phyloP scores from a whole-genome alignment of 2,113 vertebrate species.

The Mesitornis unicolor region DNA sequence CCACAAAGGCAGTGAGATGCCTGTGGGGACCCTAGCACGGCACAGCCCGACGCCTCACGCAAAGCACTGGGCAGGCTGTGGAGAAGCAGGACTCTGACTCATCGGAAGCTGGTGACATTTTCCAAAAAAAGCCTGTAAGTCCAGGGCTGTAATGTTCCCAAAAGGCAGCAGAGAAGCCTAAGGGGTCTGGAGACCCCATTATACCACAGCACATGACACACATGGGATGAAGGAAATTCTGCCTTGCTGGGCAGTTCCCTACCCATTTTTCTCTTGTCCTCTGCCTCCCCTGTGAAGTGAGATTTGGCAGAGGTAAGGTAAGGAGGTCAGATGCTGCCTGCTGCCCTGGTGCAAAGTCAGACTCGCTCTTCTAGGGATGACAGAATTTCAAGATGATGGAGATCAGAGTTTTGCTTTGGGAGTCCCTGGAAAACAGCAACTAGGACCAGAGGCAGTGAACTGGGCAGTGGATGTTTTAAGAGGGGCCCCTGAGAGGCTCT shows the following conservation, averaged over 20 bases:
- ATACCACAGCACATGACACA: not conserved
- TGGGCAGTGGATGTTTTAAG: not conserved
- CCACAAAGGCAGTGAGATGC: not conserved
- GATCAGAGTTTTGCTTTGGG: not conserved
- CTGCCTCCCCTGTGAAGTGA: not conserved
- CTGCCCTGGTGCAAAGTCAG: not conserved
- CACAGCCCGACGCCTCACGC: not conserved
- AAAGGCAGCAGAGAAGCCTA: conserved; percentile 6
- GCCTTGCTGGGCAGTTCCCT: not conserved
- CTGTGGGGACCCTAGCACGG: not conserved
- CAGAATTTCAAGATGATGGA: not conserved
- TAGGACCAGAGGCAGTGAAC: not conserved
- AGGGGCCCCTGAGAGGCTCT: not conserved
- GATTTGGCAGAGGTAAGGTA: not conserved
- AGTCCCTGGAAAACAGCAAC: not conserved
- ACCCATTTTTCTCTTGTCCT: not conserved
- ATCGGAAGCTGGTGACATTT: conserved; percentile 39
- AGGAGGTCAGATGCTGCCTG: not conserved
- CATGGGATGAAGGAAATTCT: not conserved
- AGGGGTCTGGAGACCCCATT: conserved; percentile 17
- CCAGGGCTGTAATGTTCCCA: not conserved
- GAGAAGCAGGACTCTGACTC: conserved; percentile 12
- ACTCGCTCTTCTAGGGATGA: accelerated
- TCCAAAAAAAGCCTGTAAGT: not conserved
- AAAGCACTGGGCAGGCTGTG: not conserved